Evolutionary conservation across 2,113 vertebrate species (phyloP).

Genomic region (Cavia aperea): DNA sequence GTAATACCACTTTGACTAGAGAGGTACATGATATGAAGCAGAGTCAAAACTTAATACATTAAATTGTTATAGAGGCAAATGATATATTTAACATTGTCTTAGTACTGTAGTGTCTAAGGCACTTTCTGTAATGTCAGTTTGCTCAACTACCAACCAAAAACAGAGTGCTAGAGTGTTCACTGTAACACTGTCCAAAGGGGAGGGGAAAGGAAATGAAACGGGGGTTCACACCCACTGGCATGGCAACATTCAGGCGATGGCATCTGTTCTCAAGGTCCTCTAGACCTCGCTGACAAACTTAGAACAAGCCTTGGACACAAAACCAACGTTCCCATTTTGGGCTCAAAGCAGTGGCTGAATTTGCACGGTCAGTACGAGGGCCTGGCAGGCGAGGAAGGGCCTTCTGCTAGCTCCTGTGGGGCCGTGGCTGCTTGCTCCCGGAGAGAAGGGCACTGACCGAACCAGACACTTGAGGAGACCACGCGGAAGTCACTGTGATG

Average conservation of each 20-base stretch:
- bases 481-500: not conserved
- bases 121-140: constrained; percentile 88
- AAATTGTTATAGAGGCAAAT: constrained; percentile 81
- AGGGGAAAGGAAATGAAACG: constrained; percentile 40
- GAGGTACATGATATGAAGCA: constrained; percentile 82
- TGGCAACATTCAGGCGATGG: constrained; percentile 72
- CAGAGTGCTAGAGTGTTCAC: constrained; percentile 71
- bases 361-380: constrained; percentile 47
- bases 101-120: constrained; percentile 98
- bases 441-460: not conserved
- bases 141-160: constrained; percentile 76
- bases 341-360: constrained; percentile 65
- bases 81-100: constrained; percentile 84
- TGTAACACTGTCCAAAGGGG: constrained; percentile 75
- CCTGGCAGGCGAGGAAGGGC: constrained; percentile 40
- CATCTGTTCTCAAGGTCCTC: constrained; percentile 34
- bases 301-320: constrained; percentile 46
- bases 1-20: constrained; percentile 79
- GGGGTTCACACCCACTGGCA: constrained; percentile 75
- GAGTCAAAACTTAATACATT: constrained; percentile 81
- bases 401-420: not conserved
- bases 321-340: constrained; percentile 57
- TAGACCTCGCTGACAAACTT: constrained; percentile 25
- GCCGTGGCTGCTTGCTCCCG: not conserved
- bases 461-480: not conserved